Base-by-base conservation (phyloP, 2,113 vertebrate genomes). In the Candoia aspera region DNA sequence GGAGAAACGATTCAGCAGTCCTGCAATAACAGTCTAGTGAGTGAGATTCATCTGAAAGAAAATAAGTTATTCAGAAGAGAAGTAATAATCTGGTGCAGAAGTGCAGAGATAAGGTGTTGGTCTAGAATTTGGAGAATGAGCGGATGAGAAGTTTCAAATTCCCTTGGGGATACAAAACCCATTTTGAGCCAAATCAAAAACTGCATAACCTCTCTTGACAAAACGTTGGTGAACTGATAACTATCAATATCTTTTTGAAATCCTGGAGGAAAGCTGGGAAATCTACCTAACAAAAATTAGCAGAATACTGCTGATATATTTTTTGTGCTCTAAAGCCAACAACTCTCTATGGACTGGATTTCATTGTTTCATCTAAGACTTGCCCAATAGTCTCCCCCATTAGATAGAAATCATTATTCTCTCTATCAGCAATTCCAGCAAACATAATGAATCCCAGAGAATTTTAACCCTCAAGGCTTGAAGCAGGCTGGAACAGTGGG, bases 381-480 rank as follows among this genome's bases (percentile, higher is more conserved):
- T 79, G 9, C 26, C 62, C 54, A 57, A 3, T n/a, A 12, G 53
- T 58, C 58, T 58, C 53, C 6, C 62, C 49, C 54, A 87, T 91
- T 79, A 46, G 8, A 33, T 59, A 57, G 33, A 87, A 87, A 46
- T 37, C 23, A 57, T 58, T 87, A 4, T 87, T 73, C 62, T 87
- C 59, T n/a, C 60, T 46, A 23, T 11, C 68, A 33, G 26, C 57
- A 12, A 79, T 46, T 91, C 90, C 26, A 57, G 33, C 15, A 87
- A 91, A 23, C 33, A 29, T 33, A 49, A 79, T 49, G 62, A 79
- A 79, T 57, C 37, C 23, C 57, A 87, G 54, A 55, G 17, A 84
- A 84, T 88, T 58, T 92, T 92, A 84, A 91, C 6, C 24, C n/a
- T 68, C 46, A 68, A 83, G 86, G 46, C 57, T 29, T 33, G 42